Percentiles rank a stretch among this genome's conserved stretches.
These are phyloP conservation scores for Agriopis marginaria DNA, from an alignment of 2,888 invertebrate genomes.

Conservation along the genomic window DNA sequence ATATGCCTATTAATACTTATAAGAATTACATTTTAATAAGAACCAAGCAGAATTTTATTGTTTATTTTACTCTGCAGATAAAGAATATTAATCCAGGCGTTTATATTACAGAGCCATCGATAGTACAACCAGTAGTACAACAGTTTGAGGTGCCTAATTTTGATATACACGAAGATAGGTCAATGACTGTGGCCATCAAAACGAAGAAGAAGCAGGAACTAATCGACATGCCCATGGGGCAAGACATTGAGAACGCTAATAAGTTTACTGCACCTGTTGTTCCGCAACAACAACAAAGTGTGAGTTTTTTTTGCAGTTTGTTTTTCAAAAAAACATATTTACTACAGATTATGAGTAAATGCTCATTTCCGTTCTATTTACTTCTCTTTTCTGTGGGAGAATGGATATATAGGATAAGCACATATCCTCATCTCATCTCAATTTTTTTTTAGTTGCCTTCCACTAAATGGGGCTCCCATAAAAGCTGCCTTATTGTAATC, in stretches of 20 bases:
- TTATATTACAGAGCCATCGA: slow-evolving; percentile 67
- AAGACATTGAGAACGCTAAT: slow-evolving; percentile 78
- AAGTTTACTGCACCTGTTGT: slow-evolving; percentile 63
- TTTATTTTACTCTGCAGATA: too few species aligned
- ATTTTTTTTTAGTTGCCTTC: too few species aligned
- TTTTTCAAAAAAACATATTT: background rate
- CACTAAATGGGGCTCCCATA: too few species aligned
- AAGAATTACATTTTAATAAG: too few species aligned
- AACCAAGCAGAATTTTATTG: too few species aligned
- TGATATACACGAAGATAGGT: slow-evolving; percentile 81
- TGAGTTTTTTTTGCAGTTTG: slow-evolving; percentile 46
- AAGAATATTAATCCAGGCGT: too few species aligned
- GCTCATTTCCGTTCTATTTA: too few species aligned
- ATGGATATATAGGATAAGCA: too few species aligned
- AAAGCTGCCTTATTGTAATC: too few species aligned
- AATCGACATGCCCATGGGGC: slow-evolving; percentile 60
- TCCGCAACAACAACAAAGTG: slow-evolving; percentile 62
- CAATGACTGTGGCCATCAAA: slow-evolving; percentile 80
- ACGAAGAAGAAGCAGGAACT: slow-evolving; percentile 73
- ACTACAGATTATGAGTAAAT: background rate
- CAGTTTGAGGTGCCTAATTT: slow-evolving; percentile 79
- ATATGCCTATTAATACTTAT: too few species aligned
- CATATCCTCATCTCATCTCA: too few species aligned
- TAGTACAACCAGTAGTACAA: slow-evolving; percentile 78
- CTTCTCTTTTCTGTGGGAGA: too few species aligned